A percentile compares a stretch with the other conserved stretches of the same genome.
phyloP scores from a whole-genome alignment of 2,113 vertebrate species.

The Microcebus murinus region DNA sequence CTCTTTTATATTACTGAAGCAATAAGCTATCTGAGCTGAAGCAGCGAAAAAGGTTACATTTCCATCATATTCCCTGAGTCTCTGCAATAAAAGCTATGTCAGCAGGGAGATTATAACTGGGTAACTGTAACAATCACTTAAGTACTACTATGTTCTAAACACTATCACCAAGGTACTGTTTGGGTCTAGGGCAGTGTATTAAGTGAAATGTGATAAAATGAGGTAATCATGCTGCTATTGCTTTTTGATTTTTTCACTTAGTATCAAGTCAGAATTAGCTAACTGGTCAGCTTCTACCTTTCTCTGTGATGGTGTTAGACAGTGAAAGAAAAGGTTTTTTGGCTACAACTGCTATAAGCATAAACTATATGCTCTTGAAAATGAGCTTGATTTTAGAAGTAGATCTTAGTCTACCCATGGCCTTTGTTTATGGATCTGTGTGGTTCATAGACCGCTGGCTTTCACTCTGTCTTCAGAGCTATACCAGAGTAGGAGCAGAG shows the following conservation, averaged over 20 bases:
- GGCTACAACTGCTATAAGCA: neutral
- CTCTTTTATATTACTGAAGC: neutral
- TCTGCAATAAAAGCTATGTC: neutral
- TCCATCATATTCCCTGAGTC: neutral
- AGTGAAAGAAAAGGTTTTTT: neutral
- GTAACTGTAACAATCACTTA: neutral
- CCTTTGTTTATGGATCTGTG: neutral
- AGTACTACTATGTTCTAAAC: neutral
- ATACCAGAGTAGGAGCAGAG: neutral
- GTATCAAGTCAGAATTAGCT: neutral
- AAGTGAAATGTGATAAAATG: neutral
- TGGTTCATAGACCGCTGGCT: neutral
- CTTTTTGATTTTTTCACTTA: neutral
- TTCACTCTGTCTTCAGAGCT: neutral
- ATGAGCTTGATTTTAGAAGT: neutral
- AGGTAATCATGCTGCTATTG: fast-evolving
- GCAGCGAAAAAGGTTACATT: neutral
- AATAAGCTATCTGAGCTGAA: neutral
- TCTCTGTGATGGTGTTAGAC: neutral
- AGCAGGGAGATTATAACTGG: neutral
- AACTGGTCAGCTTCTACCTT: neutral
- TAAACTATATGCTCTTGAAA: neutral
- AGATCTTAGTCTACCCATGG: neutral
- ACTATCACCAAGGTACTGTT: neutral
- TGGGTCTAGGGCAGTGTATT: neutral